phyloP scores from a whole-genome alignment of 2,888 invertebrate species.

The Ptychoptera albimana region DNA sequence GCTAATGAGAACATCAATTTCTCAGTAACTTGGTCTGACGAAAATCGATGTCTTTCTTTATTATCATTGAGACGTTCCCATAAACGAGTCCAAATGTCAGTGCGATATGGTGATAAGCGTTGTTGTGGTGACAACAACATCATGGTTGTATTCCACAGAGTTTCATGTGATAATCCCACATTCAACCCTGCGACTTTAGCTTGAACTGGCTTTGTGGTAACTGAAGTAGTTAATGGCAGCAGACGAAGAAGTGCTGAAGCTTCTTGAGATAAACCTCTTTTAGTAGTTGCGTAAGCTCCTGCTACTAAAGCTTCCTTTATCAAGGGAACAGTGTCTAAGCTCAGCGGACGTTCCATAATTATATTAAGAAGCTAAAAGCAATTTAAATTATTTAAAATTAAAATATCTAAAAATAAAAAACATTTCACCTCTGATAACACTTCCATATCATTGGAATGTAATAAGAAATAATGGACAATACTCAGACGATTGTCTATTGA shows the following conservation, averaged over 20 bases:
- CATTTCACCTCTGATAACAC: constrained; percentile 49
- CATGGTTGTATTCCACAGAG: constrained; percentile 65
- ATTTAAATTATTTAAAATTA: not conserved
- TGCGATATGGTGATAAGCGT: constrained; percentile 63
- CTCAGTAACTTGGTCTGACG: constrained; percentile 53
- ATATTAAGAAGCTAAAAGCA: constrained; percentile 39
- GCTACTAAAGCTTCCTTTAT: constrained; percentile 71
- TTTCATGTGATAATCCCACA: constrained; percentile 55
- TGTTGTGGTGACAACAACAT: constrained; percentile 74
- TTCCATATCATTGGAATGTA: constrained; percentile 60
- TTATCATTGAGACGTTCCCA: constrained; percentile 54
- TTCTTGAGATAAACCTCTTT: constrained; percentile 55
- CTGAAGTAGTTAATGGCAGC: constrained; percentile 49
- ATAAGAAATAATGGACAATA: constrained; percentile 66
- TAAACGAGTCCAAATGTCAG: constrained; percentile 68
- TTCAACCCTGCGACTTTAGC: constrained; percentile 32
- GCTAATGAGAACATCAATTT: constrained; percentile 64
- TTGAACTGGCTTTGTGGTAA: constrained; percentile 25
- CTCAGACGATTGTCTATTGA: constrained; percentile 57
- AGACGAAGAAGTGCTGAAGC: constrained; percentile 49
- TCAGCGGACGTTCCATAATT: constrained; percentile 42
- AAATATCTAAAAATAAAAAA: constrained; percentile 1
- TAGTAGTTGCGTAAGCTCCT: constrained; percentile 52
- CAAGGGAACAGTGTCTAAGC: constrained; percentile 37
- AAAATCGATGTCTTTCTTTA: constrained; percentile 44